Evolutionary conservation across 1,140 invertebrate species (phyloP).

Genomic region (Muscidifurax raptorellus): DNA sequence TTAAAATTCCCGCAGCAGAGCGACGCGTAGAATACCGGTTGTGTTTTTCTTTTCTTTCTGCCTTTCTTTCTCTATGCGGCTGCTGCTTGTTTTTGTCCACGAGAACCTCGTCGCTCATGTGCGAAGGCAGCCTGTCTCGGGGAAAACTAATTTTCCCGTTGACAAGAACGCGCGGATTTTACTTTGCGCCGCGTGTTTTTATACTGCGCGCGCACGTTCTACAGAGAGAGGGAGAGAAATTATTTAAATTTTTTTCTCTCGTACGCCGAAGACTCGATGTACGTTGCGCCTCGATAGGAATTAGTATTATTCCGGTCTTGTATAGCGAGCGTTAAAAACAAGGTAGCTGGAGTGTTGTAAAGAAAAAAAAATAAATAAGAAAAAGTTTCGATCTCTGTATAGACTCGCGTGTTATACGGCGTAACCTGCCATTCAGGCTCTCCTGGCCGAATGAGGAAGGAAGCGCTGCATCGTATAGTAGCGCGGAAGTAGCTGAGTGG

Average conservation of each 20-base stretch:
- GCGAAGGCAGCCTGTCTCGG: background rate
- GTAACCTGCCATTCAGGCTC: slow-evolving; percentile 32
- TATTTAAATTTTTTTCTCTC: slow-evolving; percentile 22
- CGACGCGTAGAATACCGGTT: slow-evolving; percentile 19
- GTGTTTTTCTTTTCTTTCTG: slow-evolving; percentile 35
- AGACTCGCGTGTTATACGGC: slow-evolving; percentile 28
- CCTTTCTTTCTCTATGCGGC: background rate
- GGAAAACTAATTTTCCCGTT: slow-evolving; percentile 45
- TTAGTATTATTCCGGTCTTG: too few relatives aligned
- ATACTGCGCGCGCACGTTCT: background rate
- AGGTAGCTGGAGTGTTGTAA: background rate
- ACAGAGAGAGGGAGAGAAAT: slow-evolving; percentile 17
- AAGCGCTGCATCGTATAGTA: background rate
- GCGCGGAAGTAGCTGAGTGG: slow-evolving; percentile 26
- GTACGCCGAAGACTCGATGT: too few relatives aligned
- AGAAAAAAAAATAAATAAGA: background rate
- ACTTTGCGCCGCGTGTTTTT: slow-evolving; percentile 14
- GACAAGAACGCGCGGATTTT: slow-evolving; percentile 37
- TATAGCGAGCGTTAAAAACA: too few relatives aligned
- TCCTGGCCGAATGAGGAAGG: background rate
- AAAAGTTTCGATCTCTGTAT: slow-evolving; percentile 37
- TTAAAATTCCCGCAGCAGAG: slow-evolving; percentile 58
- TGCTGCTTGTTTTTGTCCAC: background rate
- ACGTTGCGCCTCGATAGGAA: too few relatives aligned
- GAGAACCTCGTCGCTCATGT: background rate